Evolutionary conservation across 2,113 vertebrate genomes (phyloP).

Genomic region (Pardalotus punctatus): DNA sequence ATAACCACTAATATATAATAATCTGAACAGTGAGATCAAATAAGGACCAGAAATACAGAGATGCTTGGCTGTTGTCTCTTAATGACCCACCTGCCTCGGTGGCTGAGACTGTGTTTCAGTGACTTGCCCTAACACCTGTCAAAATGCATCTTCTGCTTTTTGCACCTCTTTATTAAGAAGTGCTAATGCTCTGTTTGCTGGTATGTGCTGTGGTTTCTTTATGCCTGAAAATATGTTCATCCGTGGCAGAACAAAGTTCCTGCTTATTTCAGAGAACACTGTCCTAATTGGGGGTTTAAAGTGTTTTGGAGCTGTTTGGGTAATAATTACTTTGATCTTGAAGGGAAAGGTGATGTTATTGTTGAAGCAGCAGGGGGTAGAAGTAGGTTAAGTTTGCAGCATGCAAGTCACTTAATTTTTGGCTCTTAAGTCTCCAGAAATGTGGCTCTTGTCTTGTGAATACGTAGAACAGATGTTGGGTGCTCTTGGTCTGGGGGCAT

Average conservation of each 20-base stretch:
- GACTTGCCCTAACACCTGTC: not conserved
- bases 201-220: not conserved
- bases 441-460: not conserved
- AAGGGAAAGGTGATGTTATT: not conserved
- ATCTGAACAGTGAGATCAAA: not conserved
- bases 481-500: not conserved
- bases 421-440: not conserved
- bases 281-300: not conserved
- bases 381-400: constrained; percentile 4
- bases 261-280: not conserved
- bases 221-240: not conserved
- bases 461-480: not conserved
- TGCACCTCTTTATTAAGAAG: not conserved
- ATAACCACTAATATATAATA: not conserved
- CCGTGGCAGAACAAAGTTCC: not conserved
- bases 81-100: not conserved
- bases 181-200: not conserved
- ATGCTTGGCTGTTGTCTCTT: not conserved
- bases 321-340: not conserved
- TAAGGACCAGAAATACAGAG: not conserved
- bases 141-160: not conserved
- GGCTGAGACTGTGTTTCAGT: not conserved
- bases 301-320: not conserved
- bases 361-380: not conserved
- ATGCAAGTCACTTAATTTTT: not conserved